A percentile compares a stretch with the other conserved stretches of the same genome.
Evolutionary conservation across 1,140 invertebrate genomes (phyloP).

Genomic region (Choristoneura fumiferana): DNA sequence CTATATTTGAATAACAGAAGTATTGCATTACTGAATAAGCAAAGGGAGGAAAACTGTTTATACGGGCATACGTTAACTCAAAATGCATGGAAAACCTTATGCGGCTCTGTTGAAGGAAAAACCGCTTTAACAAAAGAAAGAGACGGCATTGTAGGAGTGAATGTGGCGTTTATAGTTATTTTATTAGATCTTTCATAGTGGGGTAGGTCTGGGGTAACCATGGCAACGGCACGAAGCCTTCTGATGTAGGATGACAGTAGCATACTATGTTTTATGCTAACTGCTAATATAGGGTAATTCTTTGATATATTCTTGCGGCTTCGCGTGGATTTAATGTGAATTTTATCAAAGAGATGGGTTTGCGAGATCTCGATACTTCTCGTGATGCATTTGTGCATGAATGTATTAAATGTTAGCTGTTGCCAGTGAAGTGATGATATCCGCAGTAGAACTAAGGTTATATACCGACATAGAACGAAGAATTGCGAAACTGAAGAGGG

Average conservation of each 20-base stretch:
- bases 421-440: too few species aligned
- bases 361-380: too few species aligned
- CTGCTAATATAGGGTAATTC: constrained; percentile 24
- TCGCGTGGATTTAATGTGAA: constrained; percentile 1
- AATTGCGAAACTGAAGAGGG: too few species aligned
- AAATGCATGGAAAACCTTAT: neutral
- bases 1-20: constrained; percentile 29
- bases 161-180: constrained; percentile 27
- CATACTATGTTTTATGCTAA: constrained; percentile 28
- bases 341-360: neutral
- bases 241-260: constrained; percentile 25
- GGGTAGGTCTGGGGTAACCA: constrained; percentile 43
- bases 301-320: neutral
- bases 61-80: constrained; percentile 27
- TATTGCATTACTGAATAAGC: constrained; percentile 46
- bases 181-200: constrained; percentile 44
- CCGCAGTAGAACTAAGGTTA: too few species aligned
- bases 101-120: constrained; percentile 1
- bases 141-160: constrained; percentile 1
- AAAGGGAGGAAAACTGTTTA: constrained; percentile 37
- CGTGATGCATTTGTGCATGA: neutral
- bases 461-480: too few species aligned
- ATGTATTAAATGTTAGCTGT: neutral
- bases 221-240: constrained; percentile 37
- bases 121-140: neutral